Evolutionary conservation across 2,888 invertebrate species (phyloP).

Genomic region (Geotrupes spiniger): DNA sequence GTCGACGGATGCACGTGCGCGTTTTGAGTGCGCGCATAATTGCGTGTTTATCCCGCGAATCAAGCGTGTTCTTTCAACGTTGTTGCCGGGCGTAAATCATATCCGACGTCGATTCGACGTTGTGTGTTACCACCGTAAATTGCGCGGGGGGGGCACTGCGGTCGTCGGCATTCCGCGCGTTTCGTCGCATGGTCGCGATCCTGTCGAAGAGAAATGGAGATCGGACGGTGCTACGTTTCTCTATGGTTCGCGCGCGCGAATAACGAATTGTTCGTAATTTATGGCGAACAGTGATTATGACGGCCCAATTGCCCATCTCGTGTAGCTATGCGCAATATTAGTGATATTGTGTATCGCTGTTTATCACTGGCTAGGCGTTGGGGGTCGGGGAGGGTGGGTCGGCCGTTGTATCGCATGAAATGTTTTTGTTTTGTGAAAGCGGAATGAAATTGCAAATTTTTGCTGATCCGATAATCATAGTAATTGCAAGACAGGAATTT

Average conservation of each 20-base stretch:
- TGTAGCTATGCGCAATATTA: constrained; percentile 20
- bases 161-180: not conserved
- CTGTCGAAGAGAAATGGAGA: constrained; percentile 5
- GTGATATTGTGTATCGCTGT: constrained; percentile 19
- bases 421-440: too few relatives aligned
- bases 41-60: not conserved
- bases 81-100: not conserved
- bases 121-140: too few relatives aligned
- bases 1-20: constrained; percentile 5
- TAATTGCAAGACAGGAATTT: too few relatives aligned
- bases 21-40: not conserved
- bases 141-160: not conserved
- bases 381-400: too few relatives aligned
- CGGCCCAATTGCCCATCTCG: constrained; percentile 31
- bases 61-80: not conserved
- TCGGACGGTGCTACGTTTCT: constrained; percentile 1
- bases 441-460: too few relatives aligned
- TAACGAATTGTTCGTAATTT: constrained; percentile 31
- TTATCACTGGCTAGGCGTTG: constrained; percentile 14
- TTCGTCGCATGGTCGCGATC: not conserved
- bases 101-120: not conserved
- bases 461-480: too few relatives aligned
- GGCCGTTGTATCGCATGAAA: too few relatives aligned
- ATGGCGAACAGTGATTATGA: constrained; percentile 35
- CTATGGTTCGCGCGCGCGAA: constrained; percentile 12